A percentile compares a stretch with the other conserved stretches of the same genome.
These are phyloP conservation scores for Bursaphelenchus mucronatus DNA, from an alignment of 1,140 invertebrate genomes.

Conservation along the genomic window DNA sequence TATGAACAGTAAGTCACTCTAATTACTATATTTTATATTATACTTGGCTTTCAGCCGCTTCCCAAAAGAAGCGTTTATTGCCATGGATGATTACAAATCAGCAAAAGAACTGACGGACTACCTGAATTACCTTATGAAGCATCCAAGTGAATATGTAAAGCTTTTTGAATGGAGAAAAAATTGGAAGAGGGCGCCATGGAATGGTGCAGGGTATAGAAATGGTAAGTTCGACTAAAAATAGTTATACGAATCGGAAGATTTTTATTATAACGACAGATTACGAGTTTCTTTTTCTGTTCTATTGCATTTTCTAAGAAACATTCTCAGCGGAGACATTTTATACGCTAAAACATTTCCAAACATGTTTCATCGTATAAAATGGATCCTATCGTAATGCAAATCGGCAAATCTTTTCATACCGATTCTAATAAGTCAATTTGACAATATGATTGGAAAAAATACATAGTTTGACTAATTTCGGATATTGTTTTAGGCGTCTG, in stretches of 20 bases:
- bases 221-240: neutral
- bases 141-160: constrained; percentile 13
- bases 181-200: constrained; percentile 7
- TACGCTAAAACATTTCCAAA: too few relatives aligned
- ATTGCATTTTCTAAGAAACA: too few relatives aligned
- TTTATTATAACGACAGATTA: too few relatives aligned
- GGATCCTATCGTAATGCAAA: too few relatives aligned
- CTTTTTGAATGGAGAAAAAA: constrained; percentile 14
- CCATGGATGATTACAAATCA: constrained; percentile 19
- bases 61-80: constrained; percentile 12
- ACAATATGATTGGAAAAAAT: neutral
- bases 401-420: neutral
- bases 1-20: constrained; percentile 18
- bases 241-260: too few relatives aligned
- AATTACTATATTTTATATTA: neutral
- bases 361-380: too few relatives aligned
- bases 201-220: constrained; percentile 4
- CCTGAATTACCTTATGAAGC: constrained; percentile 8
- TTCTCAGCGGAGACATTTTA: too few relatives aligned
- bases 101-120: constrained; percentile 8
- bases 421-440: constrained; percentile 4
- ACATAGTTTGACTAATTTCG: too few relatives aligned
- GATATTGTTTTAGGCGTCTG: constrained; percentile 7
- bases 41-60: constrained; percentile 2
- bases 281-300: too few relatives aligned